phyloP scores from a whole-genome alignment of 2,797 vertebrate genomes.

The Melanogrammus aeglefinus region DNA sequence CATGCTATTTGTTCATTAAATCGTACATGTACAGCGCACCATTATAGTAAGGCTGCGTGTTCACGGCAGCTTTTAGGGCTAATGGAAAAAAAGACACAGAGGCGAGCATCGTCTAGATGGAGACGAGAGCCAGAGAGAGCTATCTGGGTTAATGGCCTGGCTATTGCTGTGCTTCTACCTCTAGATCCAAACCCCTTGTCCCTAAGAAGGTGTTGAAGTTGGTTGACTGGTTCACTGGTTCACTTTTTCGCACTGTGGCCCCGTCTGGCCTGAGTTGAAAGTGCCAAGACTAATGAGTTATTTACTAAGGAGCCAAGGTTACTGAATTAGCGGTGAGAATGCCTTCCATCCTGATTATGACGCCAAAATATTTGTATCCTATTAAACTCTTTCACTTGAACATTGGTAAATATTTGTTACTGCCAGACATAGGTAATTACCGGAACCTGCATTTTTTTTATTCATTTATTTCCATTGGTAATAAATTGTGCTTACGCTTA shows the following conservation, averaged over 20 bases:
- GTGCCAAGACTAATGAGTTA: not conserved
- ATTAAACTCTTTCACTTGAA: no score
- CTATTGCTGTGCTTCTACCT: not conserved
- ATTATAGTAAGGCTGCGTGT: not conserved
- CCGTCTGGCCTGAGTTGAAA: not conserved
- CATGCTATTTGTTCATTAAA: not conserved
- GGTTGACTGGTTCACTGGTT: no score
- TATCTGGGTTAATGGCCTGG: not conserved
- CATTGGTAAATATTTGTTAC: no score
- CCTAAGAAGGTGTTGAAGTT: not conserved
- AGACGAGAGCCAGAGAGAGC: not conserved
- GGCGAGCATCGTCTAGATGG: not conserved
- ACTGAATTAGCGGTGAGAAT: not conserved
- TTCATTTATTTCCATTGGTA: not conserved
- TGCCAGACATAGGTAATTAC: no score
- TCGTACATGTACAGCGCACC: not conserved
- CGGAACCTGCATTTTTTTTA: no score
- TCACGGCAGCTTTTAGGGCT: not conserved
- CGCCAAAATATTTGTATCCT: not conserved
- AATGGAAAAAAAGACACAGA: not conserved
- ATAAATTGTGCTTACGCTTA: not conserved
- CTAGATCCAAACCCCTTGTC: not conserved
- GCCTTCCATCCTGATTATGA: not conserved
- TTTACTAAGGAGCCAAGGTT: not conserved
- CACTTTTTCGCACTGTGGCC: not conserved